These are phyloP conservation scores for Zhengitettix transpicula DNA, from an alignment of 2,888 invertebrate genomes.

Conservation along the genomic window DNA sequence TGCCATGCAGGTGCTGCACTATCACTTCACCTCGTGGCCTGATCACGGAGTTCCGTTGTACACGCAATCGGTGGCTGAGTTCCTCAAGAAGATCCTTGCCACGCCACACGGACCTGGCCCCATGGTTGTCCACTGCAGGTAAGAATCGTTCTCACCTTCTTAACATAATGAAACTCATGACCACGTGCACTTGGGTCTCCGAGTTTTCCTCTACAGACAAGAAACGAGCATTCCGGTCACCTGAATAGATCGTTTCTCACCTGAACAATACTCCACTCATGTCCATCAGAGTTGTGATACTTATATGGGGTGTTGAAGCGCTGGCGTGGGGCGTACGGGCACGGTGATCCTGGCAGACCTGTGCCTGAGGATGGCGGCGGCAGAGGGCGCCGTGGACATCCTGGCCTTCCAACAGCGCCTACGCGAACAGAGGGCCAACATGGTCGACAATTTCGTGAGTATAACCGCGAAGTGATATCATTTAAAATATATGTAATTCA, in stretches of 20 bases:
- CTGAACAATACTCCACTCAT: too few relatives aligned
- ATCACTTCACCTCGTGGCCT: constrained; percentile 35
- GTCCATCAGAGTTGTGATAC: too few relatives aligned
- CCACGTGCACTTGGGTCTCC: too few relatives aligned
- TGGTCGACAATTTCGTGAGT: constrained; percentile 23
- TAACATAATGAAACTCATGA: too few relatives aligned
- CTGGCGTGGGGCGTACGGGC: constrained; percentile 43
- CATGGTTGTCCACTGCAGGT: constrained; percentile 37
- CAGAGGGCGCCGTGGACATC: constrained; percentile 22
- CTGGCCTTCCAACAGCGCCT: constrained; percentile 19
- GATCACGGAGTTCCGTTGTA: constrained; percentile 32
- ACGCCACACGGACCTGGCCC: constrained; percentile 24
- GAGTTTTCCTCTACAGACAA: too few relatives aligned
- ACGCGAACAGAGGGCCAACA: constrained; percentile 23
- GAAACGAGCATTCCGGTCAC: too few relatives aligned
- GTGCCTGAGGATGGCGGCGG: constrained; percentile 29
- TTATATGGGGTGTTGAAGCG: constrained; percentile 22
- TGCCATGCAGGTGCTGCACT: constrained; percentile 24
- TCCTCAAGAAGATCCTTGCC: constrained; percentile 24
- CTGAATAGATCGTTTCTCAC: too few relatives aligned
- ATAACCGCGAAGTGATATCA: neutral
- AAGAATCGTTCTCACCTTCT: neutral
- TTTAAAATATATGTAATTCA: neutral
- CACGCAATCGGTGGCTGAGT: constrained; percentile 24
- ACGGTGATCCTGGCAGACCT: constrained; percentile 41